phyloP scores from a whole-genome alignment of 2,888 invertebrate species.

The Drosophila mettleri region DNA sequence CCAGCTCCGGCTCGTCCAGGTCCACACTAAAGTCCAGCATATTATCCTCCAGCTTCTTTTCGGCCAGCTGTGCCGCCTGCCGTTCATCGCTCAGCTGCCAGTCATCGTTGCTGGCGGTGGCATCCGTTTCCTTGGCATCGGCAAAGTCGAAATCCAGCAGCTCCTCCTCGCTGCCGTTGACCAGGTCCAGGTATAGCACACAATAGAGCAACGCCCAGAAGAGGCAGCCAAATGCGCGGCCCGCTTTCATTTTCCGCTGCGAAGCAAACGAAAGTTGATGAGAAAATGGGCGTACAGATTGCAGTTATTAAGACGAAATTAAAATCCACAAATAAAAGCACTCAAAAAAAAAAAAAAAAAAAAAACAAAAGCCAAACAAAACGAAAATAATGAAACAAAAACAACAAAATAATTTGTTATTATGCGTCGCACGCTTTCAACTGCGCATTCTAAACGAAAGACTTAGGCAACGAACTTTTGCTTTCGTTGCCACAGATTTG shows the following conservation, averaged over 20 bases:
- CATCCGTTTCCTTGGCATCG: constrained; percentile 82
- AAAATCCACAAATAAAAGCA: constrained; percentile 46
- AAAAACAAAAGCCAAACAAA: constrained; percentile 32
- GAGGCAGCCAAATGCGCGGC: constrained; percentile 57
- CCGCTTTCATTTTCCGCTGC: constrained; percentile 73
- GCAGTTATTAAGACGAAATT: constrained; percentile 63
- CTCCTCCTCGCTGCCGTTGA: constrained; percentile 69
- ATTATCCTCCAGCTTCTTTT: constrained; percentile 59
- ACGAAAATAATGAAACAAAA: constrained; percentile 28
- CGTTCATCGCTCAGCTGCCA: constrained; percentile 75
- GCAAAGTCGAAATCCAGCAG: constrained; percentile 79
- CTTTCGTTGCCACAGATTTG: constrained; percentile 39
- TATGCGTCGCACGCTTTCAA: constrained; percentile 71
- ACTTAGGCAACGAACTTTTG: constrained; percentile 58
- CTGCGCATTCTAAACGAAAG: constrained; percentile 58
- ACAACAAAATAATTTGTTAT: constrained; percentile 37
- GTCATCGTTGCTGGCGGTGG: constrained; percentile 56
- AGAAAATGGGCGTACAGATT: constrained; percentile 62
- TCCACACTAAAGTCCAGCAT: constrained; percentile 73
- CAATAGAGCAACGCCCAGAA: constrained; percentile 75
- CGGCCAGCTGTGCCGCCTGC: constrained; percentile 43
- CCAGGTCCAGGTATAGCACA: constrained; percentile 64
- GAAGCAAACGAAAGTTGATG: constrained; percentile 67
- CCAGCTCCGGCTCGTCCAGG: constrained; percentile 63
- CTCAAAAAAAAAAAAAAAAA: constrained; percentile 29